These are phyloP conservation scores for Taurulus bubalis DNA, from an alignment of 2,113 vertebrate genomes.

Conservation along the genomic window DNA sequence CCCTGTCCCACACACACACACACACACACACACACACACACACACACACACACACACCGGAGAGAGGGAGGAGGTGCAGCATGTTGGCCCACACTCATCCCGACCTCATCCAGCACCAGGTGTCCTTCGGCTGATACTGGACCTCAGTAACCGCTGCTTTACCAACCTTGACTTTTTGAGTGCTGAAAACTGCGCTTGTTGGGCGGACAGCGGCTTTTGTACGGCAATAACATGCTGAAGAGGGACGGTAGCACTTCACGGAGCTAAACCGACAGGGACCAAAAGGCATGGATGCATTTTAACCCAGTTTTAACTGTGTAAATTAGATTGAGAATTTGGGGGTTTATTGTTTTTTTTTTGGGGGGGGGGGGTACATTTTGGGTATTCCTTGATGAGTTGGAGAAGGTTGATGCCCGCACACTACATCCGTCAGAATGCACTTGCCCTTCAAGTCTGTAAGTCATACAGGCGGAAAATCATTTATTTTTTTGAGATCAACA, in stretches of 20 bases:
- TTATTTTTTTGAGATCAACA: constrained; percentile 74
- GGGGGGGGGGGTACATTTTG: constrained; percentile 28
- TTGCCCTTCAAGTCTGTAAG: constrained; percentile 64
- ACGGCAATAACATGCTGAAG: constrained; percentile 77
- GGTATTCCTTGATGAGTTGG: constrained; percentile 30
- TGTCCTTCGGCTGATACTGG: constrained; percentile 72
- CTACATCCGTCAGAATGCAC: constrained; percentile 63
- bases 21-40: not conserved
- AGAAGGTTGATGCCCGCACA: constrained; percentile 54
- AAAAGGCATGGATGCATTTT: constrained; percentile 74
- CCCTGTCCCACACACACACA: no score
- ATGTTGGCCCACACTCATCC: constrained; percentile 69
- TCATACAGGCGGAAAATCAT: constrained; percentile 52
- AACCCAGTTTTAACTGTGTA: constrained; percentile 68
- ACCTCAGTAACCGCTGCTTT: constrained; percentile 66
- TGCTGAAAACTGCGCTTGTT: constrained; percentile 49
- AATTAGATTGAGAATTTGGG: constrained; percentile 31
- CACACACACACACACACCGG: not conserved
- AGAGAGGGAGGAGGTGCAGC: constrained; percentile 61
- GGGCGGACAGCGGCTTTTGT: constrained; percentile 56
- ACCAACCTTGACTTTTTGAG: constrained; percentile 58
- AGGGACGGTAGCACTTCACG: constrained; percentile 67
- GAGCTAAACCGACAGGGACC: constrained; percentile 76
- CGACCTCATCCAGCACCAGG: constrained; percentile 72
- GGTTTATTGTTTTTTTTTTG: constrained; percentile 34